phyloP scores from a whole-genome alignment of 2,113 vertebrate genomes.

The Cottus gobio region DNA sequence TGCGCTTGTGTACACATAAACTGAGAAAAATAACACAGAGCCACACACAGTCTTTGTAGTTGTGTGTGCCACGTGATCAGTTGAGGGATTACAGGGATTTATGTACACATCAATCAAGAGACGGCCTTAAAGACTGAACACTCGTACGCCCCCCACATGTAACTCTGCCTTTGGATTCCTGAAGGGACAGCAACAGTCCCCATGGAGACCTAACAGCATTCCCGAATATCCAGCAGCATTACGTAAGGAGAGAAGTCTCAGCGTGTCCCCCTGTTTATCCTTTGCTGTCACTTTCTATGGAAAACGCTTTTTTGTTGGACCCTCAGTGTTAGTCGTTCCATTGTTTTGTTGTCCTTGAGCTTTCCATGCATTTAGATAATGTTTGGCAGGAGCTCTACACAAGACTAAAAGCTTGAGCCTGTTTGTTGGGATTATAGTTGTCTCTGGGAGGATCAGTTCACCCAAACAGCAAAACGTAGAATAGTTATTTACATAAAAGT shows the following conservation, averaged over 20 bases:
- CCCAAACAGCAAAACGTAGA: not conserved
- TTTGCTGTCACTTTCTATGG: slow-evolving; percentile 41
- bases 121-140: slow-evolving; percentile 41
- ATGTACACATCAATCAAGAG: slow-evolving; percentile 68
- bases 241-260: slow-evolving; percentile 74
- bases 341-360: slow-evolving; percentile 23
- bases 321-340: slow-evolving; percentile 28
- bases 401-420: not conserved
- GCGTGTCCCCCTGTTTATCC: slow-evolving; percentile 61
- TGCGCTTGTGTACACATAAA: slow-evolving; percentile 45
- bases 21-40: slow-evolving; percentile 31
- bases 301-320: slow-evolving; percentile 35
- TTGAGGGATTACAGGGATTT: slow-evolving; percentile 69
- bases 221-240: slow-evolving; percentile 60
- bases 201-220: slow-evolving; percentile 74
- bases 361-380: not conserved
- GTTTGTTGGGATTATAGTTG: not conserved
- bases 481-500: not conserved
- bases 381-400: not conserved
- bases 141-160: slow-evolving; percentile 20
- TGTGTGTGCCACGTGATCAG: slow-evolving; percentile 51
- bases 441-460: not conserved
- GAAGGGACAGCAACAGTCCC: slow-evolving; percentile 59
- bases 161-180: slow-evolving; percentile 68
- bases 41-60: slow-evolving; percentile 39